Conservation (phyloP, 2,113 vertebrate species). For the Laticauda colubrina region DNA sequence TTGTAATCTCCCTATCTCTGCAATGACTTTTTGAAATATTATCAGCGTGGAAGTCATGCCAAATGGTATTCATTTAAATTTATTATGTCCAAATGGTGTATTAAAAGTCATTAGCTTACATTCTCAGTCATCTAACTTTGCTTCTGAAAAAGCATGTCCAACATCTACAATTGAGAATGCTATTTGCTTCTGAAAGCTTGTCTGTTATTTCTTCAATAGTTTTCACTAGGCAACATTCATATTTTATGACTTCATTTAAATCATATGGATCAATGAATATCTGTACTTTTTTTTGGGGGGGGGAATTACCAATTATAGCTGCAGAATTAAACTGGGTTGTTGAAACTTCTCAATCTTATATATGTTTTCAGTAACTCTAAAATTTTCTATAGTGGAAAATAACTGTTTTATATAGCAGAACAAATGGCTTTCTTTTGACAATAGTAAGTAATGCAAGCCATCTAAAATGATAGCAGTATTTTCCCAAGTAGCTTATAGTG, state of each 20-base stretch:
- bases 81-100: not conserved
- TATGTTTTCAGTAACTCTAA: not conserved
- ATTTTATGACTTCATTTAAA: constrained; percentile 39
- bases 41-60: not conserved
- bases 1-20: constrained; percentile 26
- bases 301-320: not conserved
- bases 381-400: not conserved
- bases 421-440: not conserved
- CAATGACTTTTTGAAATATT: constrained; percentile 31
- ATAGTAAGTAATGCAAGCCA: not conserved
- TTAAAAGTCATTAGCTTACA: constrained; percentile 24
- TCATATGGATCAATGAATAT: constrained; percentile 31
- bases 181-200: constrained; percentile 15
- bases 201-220: not conserved
- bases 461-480: not conserved
- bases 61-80: constrained; percentile 35
- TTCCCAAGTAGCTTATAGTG: not conserved
- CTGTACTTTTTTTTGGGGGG: not conserved
- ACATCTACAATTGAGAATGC: not conserved
- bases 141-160: not conserved
- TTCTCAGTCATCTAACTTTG: not conserved
- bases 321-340: not conserved
- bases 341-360: constrained; percentile 6
- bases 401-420: not conserved
- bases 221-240: constrained; percentile 15